A percentile compares a stretch with the other conserved stretches of the same genome.
Evolutionary conservation across 2,888 invertebrate species (phyloP).

Genomic region (Eupithecia insigniata): DNA sequence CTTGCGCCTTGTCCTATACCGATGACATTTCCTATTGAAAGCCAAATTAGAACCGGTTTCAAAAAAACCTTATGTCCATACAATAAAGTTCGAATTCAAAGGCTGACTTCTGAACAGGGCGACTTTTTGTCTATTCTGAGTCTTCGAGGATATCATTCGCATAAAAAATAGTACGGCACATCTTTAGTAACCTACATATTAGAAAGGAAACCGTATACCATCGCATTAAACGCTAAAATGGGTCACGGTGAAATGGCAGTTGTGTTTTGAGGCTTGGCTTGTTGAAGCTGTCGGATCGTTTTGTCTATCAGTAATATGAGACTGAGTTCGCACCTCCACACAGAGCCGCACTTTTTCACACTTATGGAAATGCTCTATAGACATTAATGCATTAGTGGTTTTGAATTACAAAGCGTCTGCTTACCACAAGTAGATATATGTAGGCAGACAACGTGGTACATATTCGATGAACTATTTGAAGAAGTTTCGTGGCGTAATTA

Average conservation of each 20-base stretch:
- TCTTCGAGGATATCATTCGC: slow-evolving; percentile 75
- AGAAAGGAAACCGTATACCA: slow-evolving; percentile 56
- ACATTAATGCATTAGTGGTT: slow-evolving; percentile 56
- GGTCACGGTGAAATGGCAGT: slow-evolving; percentile 41
- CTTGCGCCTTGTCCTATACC: slow-evolving; percentile 79
- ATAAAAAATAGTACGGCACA: slow-evolving; percentile 58
- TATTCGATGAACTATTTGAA: slow-evolving; percentile 40
- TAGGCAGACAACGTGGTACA: slow-evolving; percentile 9
- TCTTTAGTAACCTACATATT: slow-evolving; percentile 46
- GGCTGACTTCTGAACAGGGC: slow-evolving; percentile 51
- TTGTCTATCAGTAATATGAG: slow-evolving; percentile 70
- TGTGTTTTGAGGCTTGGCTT: slow-evolving; percentile 63
- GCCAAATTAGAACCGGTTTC: slow-evolving; percentile 36
- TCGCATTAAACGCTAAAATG: slow-evolving; percentile 54
- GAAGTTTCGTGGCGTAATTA: slow-evolving; percentile 35
- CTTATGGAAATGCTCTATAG: slow-evolving; percentile 68
- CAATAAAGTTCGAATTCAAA: slow-evolving; percentile 67
- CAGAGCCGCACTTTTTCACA: slow-evolving; percentile 74
- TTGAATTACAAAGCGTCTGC: slow-evolving; percentile 58
- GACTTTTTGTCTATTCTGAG: slow-evolving; percentile 80
- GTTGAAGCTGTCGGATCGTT: slow-evolving; percentile 72
- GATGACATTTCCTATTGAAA: slow-evolving; percentile 79
- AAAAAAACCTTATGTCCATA: slow-evolving; percentile 49
- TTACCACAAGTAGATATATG: not conserved
- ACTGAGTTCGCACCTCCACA: slow-evolving; percentile 79